phyloP scores from a whole-genome alignment of 2,888 invertebrate species.

The Meiosimyza decipiens region DNA sequence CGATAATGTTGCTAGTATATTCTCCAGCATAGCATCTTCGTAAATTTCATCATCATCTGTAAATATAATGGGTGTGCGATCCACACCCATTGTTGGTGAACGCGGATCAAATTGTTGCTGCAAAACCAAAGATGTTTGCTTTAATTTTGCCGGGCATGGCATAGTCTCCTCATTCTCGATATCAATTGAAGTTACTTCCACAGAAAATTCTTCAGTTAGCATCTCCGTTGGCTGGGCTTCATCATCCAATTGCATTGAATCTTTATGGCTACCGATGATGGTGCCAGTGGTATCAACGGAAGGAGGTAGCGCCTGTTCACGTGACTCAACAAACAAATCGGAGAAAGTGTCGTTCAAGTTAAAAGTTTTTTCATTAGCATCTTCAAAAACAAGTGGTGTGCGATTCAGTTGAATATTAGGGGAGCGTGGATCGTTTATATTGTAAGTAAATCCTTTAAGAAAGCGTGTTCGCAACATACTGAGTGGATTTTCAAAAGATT shows the following conservation, averaged over 20 bases:
- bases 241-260: constrained; percentile 12
- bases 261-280: constrained; percentile 13
- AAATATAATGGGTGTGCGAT: constrained; percentile 62
- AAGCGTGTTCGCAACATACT: constrained; percentile 57
- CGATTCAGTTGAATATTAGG: constrained; percentile 57
- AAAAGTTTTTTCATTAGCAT: constrained; percentile 54
- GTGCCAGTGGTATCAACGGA: neutral
- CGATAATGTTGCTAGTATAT: constrained; percentile 57
- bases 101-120: constrained; percentile 58
- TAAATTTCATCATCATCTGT: constrained; percentile 54
- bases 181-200: neutral
- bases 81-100: constrained; percentile 61
- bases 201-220: neutral
- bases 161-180: constrained; percentile 52
- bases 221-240: neutral
- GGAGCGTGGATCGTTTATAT: constrained; percentile 60
- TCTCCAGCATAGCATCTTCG: constrained; percentile 62
- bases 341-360: constrained; percentile 62
- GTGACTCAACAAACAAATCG: constrained; percentile 61
- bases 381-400: constrained; percentile 59
- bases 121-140: constrained; percentile 38
- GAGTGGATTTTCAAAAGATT: constrained; percentile 44
- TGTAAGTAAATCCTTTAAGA: constrained; percentile 56
- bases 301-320: constrained; percentile 21
- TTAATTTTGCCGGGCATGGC: constrained; percentile 45